Percentiles rank a stretch among this genome's conserved stretches.
phyloP scores from a whole-genome alignment of 2,888 invertebrate genomes.

The Petrolisthes manimaculis region DNA sequence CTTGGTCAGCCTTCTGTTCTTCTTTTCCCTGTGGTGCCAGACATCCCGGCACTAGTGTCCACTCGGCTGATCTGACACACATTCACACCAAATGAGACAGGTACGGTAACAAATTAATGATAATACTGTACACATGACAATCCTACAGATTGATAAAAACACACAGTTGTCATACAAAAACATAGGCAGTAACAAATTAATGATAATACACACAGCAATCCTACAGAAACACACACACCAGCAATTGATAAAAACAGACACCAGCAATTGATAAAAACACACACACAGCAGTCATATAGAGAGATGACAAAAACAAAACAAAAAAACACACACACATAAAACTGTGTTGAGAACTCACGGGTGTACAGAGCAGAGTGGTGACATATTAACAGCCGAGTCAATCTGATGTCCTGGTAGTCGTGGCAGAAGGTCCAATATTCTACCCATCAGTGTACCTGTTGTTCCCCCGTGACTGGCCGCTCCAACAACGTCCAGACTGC shows the following conservation, averaged over 20 bases:
- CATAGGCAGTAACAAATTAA: neutral
- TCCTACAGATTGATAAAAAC: neutral
- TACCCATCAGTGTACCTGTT: slow-evolving; percentile 76
- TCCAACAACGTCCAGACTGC: slow-evolving; percentile 77
- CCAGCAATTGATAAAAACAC: neutral
- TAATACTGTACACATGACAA: neutral
- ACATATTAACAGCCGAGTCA: slow-evolving; percentile 78
- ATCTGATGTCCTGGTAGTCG: slow-evolving; percentile 76
- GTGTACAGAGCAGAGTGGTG: slow-evolving; percentile 74
- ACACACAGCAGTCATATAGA: neutral
- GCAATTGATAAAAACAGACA: neutral
- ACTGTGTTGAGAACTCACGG: slow-evolving; percentile 69
- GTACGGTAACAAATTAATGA: neutral
- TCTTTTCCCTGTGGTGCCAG: slow-evolving; percentile 67
- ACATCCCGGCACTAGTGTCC: slow-evolving; percentile 70
- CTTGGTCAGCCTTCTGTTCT: slow-evolving; percentile 24
- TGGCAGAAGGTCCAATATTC: slow-evolving; percentile 75
- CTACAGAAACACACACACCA: neutral
- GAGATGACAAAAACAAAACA: neutral
- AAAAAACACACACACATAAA: neutral
- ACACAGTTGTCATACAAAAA: neutral
- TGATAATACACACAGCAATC: neutral
- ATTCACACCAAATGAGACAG: neutral
- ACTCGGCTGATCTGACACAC: slow-evolving; percentile 67
- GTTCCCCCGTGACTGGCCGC: slow-evolving; percentile 75